phyloP scores from a whole-genome alignment of 2,888 invertebrate genomes.

The Helleia helle region DNA sequence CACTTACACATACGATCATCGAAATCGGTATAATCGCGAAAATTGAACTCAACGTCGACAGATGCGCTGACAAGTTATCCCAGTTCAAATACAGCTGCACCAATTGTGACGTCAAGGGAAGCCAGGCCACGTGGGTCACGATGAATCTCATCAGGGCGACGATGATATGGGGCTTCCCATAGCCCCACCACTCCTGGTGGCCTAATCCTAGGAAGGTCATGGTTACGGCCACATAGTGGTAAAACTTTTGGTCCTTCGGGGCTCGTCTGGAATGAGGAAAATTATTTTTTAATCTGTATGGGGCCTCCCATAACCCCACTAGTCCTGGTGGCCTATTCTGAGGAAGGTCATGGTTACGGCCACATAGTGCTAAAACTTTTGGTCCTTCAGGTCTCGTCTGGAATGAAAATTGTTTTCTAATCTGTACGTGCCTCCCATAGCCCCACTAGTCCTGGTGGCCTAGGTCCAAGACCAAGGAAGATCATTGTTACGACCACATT shows the following conservation, averaged over 20 bases:
- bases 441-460: constrained; percentile 9
- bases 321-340: constrained; percentile 6
- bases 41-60: not conserved
- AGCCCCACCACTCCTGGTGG: constrained; percentile 7
- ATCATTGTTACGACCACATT: not conserved
- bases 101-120: not conserved
- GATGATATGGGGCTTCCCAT: not conserved
- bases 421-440: not conserved
- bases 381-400: constrained; percentile 5
- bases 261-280: constrained; percentile 1
- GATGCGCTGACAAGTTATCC: not conserved
- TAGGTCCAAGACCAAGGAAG: not conserved
- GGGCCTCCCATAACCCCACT: not conserved
- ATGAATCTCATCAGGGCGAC: not conserved
- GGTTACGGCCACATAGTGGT: not conserved
- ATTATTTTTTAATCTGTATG: not conserved
- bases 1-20: not conserved
- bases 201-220: not conserved
- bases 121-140: not conserved
- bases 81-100: not conserved
- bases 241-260: constrained; percentile 4
- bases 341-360: not conserved
- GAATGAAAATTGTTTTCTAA: not conserved
- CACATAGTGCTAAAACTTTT: not conserved
- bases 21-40: constrained; percentile 2